Percentiles rank a stretch among this genome's conserved stretches.
These are phyloP conservation scores for Acipenser ruthenus DNA, from an alignment of 2,797 vertebrate genomes.

Conservation along the genomic window DNA sequence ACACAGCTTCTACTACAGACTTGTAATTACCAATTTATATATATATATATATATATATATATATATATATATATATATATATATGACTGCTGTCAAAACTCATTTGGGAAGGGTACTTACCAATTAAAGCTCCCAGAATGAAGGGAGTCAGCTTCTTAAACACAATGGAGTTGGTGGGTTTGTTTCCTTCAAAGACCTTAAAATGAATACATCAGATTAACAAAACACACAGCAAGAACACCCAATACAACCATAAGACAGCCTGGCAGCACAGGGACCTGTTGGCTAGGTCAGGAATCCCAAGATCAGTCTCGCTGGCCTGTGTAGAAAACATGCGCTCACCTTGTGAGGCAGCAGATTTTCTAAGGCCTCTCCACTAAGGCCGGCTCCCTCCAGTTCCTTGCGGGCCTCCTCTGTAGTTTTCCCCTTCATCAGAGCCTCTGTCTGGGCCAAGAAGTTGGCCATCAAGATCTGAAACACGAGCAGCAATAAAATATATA, in stretches of 20 bases:
- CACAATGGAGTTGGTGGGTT: slow-evolving; percentile 89
- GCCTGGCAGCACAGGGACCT: background rate
- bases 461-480: slow-evolving; percentile 76
- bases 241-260: background rate
- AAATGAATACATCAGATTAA: too few species aligned
- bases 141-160: slow-evolving; percentile 87
- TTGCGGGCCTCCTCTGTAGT: slow-evolving; percentile 78
- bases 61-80: too few species aligned
- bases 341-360: slow-evolving; percentile 95
- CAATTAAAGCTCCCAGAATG: slow-evolving; percentile 85
- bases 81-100: too few species aligned
- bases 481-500: too few species aligned
- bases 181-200: slow-evolving; percentile 95
- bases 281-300: too few species aligned
- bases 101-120: slow-evolving; percentile 49
- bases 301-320: too few species aligned
- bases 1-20: too few species aligned
- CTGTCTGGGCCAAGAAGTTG: slow-evolving; percentile 94
- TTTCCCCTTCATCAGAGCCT: slow-evolving; percentile 94
- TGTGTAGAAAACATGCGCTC: slow-evolving; percentile 14
- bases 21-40: too few species aligned
- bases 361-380: slow-evolving; percentile 70
- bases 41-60: too few species aligned
- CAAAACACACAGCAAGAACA: background rate
- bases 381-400: slow-evolving; percentile 76